Percentiles rank a stretch among this genome's conserved stretches.
phyloP scores from a whole-genome alignment of 2,888 invertebrate genomes.

The Agrypnus murinus region DNA sequence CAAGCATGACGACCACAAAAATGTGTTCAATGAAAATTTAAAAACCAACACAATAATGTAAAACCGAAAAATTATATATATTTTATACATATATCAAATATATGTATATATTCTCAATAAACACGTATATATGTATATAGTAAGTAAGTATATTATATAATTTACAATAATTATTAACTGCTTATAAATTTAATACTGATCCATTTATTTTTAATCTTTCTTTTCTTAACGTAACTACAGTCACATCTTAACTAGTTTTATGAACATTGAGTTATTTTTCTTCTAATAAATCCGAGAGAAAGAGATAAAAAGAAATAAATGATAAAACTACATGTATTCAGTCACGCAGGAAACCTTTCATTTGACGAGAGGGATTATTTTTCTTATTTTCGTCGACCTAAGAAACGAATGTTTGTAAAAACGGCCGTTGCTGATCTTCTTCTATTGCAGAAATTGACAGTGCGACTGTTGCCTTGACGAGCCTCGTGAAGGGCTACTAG shows the following conservation, averaged over 20 bases:
- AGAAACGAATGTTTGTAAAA: slow-evolving; percentile 78
- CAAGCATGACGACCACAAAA: too few species aligned
- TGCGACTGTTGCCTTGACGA: slow-evolving; percentile 73
- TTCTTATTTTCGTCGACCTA: slow-evolving; percentile 71
- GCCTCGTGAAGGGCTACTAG: slow-evolving; percentile 77
- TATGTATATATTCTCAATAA: slow-evolving; percentile 2
- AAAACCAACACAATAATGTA: too few species aligned
- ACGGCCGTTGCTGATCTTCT: slow-evolving; percentile 76
- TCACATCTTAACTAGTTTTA: slow-evolving; percentile 20
- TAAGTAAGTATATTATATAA: too few species aligned
- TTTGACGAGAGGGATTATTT: slow-evolving; percentile 35
- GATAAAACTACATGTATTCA: slow-evolving; percentile 38
- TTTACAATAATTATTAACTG: slow-evolving; percentile 28
- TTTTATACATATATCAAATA: too few species aligned
- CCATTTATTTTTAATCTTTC: slow-evolving; percentile 1
- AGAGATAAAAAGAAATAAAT: too few species aligned
- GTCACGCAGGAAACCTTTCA: slow-evolving; percentile 18
- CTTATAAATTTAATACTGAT: slow-evolving; percentile 34
- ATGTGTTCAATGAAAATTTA: too few species aligned
- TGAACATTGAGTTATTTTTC: slow-evolving; percentile 27
- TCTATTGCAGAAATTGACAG: slow-evolving; percentile 79
- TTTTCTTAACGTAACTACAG: slow-evolving; percentile 21
- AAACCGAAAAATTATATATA: too few species aligned
- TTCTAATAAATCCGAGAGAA: slow-evolving; percentile 29
- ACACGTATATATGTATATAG: not conserved